Evolutionary conservation across 2,797 vertebrate species (phyloP).

Genomic region (Passerculus sandwichensis): DNA sequence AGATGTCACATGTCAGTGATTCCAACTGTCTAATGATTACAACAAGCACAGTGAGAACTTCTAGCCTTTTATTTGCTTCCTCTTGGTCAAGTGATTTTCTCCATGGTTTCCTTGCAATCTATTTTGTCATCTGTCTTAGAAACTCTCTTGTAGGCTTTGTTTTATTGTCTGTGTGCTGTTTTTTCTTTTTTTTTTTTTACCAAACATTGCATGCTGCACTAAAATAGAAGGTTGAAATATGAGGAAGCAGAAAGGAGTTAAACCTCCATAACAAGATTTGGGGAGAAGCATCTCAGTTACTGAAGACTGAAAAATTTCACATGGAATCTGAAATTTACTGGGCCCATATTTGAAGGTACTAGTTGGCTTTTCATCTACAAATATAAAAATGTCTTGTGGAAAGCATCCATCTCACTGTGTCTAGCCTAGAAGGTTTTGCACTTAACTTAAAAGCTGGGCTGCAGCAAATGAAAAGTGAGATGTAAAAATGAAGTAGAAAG

Average conservation of each 20-base stretch:
- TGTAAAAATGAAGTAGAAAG: background rate
- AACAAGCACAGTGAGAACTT: background rate
- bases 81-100: background rate
- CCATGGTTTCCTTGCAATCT: background rate
- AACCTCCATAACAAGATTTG: background rate
- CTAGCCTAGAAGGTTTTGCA: background rate
- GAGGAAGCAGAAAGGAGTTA: background rate
- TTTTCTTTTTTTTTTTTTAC: background rate
- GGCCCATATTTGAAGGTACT: background rate
- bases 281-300: background rate
- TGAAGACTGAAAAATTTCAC: background rate
- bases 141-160: background rate
- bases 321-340: background rate
- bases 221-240: background rate
- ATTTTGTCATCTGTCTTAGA: background rate
- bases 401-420: background rate
- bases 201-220: background rate
- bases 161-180: background rate
- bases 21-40: constrained; percentile 17
- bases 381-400: background rate
- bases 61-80: constrained; percentile 7
- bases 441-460: background rate
- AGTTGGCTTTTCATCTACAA: background rate
- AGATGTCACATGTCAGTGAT: background rate
- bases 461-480: background rate